Evolutionary conservation across 2,797 vertebrate species (phyloP), one percentile per base, ranked within the genome.

Genomic region (Otolemur crassicaudatus): DNA sequence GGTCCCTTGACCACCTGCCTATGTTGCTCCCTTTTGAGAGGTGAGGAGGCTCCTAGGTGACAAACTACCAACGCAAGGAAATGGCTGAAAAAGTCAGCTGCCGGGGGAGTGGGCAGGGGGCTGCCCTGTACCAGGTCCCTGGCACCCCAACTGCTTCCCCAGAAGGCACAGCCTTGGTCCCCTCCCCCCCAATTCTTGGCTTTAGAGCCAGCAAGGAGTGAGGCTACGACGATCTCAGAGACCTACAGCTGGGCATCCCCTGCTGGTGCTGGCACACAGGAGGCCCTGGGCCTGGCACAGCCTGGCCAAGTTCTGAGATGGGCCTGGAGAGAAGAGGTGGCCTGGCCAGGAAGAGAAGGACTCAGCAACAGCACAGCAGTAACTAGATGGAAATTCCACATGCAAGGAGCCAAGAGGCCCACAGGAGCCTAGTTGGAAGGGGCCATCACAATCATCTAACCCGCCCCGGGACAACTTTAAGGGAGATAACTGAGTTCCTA

Each of bases 401-500:
- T 4, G 2, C n/a, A 77, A 67, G 49, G 60, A 91, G 73, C 90
- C 77, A 56, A 87, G 84, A 83, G 79, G 58, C 37, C 60, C 31
- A 3, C 13, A 63, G 88, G 90, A 87, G 60, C 84, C 72, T 75
- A 63, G 43, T 60, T 85, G 60, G n/a, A 92, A 86, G 40, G 49
- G 60, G 77, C 83, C 76, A 87, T 94, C 91, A 20, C 0, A 4
- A 16, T 22, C 70, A 92, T 90, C 95, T 90, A 83, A 23, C 14
- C 40, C 6, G 37, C 90, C 96, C 34, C 4, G 20, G 40, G 89
- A 61, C 70, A 90, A 86, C 73, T 93, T 87, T 70, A 46, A 83
- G 83, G 11, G 88, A 95, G 95, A 93, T 87, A 94, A 95, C 63
- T 53, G 63, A 96, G 87, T 70, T 90, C 93, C 67, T 90, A 81